A percentile compares a stretch with the other conserved stretches of the same genome.
Evolutionary conservation across 1,140 invertebrate species (phyloP).

Genomic region (Drosophila ercepeae): DNA sequence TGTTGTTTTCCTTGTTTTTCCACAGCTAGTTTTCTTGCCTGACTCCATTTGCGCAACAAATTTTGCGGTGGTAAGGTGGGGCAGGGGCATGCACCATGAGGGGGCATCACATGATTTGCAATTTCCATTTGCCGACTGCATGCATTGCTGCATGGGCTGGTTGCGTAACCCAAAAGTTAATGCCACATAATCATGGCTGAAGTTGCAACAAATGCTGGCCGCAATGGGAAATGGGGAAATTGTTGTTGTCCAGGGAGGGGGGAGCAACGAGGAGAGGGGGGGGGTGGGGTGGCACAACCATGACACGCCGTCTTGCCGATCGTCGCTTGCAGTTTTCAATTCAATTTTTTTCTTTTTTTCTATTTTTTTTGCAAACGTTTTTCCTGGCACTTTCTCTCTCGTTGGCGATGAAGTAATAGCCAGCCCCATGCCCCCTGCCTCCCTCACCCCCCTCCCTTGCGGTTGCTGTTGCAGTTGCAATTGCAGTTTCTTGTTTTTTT

Average conservation of each 20-base stretch:
- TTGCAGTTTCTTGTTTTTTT: conserved; percentile 6
- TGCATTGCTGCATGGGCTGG: conserved; percentile 65
- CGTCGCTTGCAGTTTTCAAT: conserved; percentile 25
- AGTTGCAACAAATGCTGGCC: conserved; percentile 70
- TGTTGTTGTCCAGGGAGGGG: conserved; percentile 35
- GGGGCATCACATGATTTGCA: conserved; percentile 72
- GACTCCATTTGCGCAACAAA: conserved; percentile 68
- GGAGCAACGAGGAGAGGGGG: background rate
- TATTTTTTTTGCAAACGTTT: conserved; percentile 37
- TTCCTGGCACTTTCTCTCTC: conserved; percentile 78
- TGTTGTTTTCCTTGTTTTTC: conserved; percentile 70
- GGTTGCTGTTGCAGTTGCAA: conserved; percentile 33
- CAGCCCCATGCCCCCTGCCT: conserved; percentile 14
- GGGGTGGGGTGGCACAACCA: conserved; percentile 23
- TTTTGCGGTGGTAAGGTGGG: conserved; percentile 39
- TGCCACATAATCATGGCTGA: conserved; percentile 81
- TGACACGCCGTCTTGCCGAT: conserved; percentile 64
- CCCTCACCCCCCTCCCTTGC: background rate
- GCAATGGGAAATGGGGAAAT: conserved; percentile 79
- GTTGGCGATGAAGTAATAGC: conserved; percentile 69
- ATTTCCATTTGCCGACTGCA: conserved; percentile 61
- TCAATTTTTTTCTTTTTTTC: conserved; percentile 4
- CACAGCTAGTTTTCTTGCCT: conserved; percentile 47
- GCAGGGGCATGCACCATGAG: background rate
- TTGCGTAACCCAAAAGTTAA: conserved; percentile 80